These are phyloP conservation scores for Chymomyza fuscimana DNA, from an alignment of 2,888 invertebrate species.

Conservation along the genomic window DNA sequence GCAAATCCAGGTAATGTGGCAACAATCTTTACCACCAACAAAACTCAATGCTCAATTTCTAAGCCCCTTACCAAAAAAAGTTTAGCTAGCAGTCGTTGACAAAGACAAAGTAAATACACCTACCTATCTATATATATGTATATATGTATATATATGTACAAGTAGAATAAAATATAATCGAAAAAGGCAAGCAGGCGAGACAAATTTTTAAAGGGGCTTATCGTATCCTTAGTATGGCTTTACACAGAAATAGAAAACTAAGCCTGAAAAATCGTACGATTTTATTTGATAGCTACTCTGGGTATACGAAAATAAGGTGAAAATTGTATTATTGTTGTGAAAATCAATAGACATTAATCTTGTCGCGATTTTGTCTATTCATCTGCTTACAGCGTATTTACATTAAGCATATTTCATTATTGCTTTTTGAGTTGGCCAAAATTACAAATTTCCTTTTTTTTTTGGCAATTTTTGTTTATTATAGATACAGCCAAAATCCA, in stretches of 20 bases:
- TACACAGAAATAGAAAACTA: slow-evolving; percentile 59
- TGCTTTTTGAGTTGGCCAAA: slow-evolving; percentile 11
- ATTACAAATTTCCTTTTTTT: background rate
- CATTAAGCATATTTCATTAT: slow-evolving; percentile 63
- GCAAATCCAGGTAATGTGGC: slow-evolving; percentile 36
- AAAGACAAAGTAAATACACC: background rate
- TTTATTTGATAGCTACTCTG: slow-evolving; percentile 23
- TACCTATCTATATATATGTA: background rate
- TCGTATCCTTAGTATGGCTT: slow-evolving; percentile 51
- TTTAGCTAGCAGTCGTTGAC: background rate
- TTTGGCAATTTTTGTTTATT: slow-evolving; percentile 51
- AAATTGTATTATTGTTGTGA: slow-evolving; percentile 56
- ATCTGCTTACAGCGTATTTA: slow-evolving; percentile 47
- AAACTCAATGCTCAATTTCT: background rate
- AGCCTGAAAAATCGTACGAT: slow-evolving; percentile 50
- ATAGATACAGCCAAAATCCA: background rate
- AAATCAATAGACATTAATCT: slow-evolving; percentile 72
- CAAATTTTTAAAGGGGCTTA: slow-evolving; percentile 66
- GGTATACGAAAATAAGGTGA: slow-evolving; percentile 12
- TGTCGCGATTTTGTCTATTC: slow-evolving; percentile 65
- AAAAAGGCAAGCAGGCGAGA: slow-evolving; percentile 26
- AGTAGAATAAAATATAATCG: slow-evolving; percentile 7
- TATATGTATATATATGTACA: background rate
- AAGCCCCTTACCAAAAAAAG: background rate
- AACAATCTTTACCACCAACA: background rate